Percentiles rank a stretch among this genome's conserved stretches.
Evolutionary conservation across 2,888 invertebrate genomes (phyloP).

Genomic region (Brachyptera risi): DNA sequence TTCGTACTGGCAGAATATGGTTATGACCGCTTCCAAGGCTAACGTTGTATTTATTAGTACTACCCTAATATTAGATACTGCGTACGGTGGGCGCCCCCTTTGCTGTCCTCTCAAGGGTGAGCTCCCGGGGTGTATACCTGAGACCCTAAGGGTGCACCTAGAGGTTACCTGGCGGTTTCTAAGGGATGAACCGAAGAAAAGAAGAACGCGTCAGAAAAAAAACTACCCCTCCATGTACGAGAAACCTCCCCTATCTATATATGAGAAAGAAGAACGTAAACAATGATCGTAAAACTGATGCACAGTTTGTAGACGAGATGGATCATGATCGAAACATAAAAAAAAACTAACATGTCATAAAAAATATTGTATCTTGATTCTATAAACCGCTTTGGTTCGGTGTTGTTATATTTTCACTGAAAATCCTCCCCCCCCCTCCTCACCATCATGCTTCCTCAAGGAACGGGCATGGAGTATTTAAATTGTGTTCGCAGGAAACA

Average conservation of each 20-base stretch:
- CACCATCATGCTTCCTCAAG: too few relatives aligned
- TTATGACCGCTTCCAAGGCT: too few relatives aligned
- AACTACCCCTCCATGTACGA: not conserved
- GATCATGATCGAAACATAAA: not conserved
- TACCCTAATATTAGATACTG: too few relatives aligned
- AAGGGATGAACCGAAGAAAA: slow-evolving; percentile 7
- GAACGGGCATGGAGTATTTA: not conserved
- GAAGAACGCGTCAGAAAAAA: too few relatives aligned
- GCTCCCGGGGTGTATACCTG: not conserved
- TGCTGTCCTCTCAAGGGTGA: not conserved
- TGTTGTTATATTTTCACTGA: too few relatives aligned
- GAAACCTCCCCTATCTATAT: not conserved
- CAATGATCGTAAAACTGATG: not conserved
- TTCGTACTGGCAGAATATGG: not conserved
- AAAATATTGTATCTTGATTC: not conserved
- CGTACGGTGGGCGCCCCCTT: too few relatives aligned
- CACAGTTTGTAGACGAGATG: not conserved
- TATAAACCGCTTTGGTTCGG: too few relatives aligned
- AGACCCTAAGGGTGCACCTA: not conserved
- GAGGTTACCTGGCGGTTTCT: not conserved
- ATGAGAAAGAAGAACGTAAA: not conserved
- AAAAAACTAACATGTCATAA: not conserved
- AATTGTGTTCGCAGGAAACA: not conserved
- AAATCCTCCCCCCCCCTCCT: not conserved
- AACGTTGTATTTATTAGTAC: too few relatives aligned